phyloP scores from a whole-genome alignment of 2,888 invertebrate species.

The Schizotus pectinicornis region DNA sequence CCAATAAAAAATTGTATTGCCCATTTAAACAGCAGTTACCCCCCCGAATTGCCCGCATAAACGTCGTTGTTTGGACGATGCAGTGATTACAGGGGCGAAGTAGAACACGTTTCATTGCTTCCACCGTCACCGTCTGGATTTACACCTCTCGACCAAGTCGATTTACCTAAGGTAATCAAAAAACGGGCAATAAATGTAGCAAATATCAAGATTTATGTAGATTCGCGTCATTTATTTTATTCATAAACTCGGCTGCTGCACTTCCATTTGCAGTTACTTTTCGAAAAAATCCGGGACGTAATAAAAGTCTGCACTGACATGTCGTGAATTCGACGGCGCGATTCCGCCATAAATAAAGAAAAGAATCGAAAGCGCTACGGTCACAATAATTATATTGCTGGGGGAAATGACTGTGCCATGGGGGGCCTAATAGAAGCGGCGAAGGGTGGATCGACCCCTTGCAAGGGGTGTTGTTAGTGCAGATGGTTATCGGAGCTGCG shows the following conservation, averaged over 20 bases:
- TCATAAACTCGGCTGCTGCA: constrained; percentile 52
- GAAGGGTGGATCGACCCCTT: constrained; percentile 17
- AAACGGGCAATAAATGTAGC: constrained; percentile 8
- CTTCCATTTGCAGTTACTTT: constrained; percentile 46
- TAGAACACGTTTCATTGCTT: constrained; percentile 8
- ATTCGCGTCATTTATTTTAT: constrained; percentile 52
- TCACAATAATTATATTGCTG: constrained; percentile 53
- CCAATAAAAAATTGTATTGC: constrained; percentile 19
- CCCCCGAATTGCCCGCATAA: constrained; percentile 15
- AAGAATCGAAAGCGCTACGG: constrained; percentile 39
- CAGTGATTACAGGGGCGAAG: constrained; percentile 8
- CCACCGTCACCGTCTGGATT: constrained; percentile 2
- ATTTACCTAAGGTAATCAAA: constrained; percentile 5
- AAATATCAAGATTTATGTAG: constrained; percentile 43
- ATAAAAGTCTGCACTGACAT: background rate
- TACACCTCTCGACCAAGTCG: constrained; percentile 7
- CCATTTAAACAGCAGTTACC: constrained; percentile 13
- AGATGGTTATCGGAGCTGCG: constrained; percentile 40
- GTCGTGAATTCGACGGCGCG: background rate
- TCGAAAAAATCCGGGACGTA: constrained; percentile 18
- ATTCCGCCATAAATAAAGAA: constrained; percentile 27
- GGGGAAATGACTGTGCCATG: constrained; percentile 27
- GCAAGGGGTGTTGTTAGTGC: constrained; percentile 36
- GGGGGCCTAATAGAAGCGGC: constrained; percentile 17
- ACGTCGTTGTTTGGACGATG: constrained; percentile 1